Evolutionary conservation across 1,140 invertebrate species (phyloP).

Genomic region (Lordiphosa stackelbergi): DNA sequence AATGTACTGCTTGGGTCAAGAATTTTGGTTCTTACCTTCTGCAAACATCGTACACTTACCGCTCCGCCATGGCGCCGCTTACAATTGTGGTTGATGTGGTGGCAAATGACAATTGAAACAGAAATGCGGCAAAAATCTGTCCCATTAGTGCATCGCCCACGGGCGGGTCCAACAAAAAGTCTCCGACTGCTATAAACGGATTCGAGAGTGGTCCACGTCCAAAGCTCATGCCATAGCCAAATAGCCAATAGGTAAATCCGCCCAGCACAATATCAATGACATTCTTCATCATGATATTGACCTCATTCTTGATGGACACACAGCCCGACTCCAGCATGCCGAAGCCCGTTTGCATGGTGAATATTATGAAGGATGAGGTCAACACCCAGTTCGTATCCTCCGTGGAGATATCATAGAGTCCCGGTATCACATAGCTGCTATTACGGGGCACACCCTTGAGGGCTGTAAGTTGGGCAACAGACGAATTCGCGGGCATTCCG

Average conservation of each 20-base stretch:
- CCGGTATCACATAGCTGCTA: constrained; percentile 76
- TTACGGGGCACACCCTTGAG: constrained; percentile 56
- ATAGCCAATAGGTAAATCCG: constrained; percentile 93
- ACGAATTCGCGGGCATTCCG: constrained; percentile 48
- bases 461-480: constrained; percentile 44
- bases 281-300: constrained; percentile 99
- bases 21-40: too few species aligned
- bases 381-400: constrained; percentile 96
- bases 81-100: constrained; percentile 95
- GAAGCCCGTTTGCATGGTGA: constrained; percentile 98
- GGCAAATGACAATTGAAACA: constrained; percentile 93
- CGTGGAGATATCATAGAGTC: constrained; percentile 79
- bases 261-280: constrained; percentile 94
- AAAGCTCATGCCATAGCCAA: constrained; percentile 95
- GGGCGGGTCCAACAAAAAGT: constrained; percentile 84
- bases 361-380: constrained; percentile 95
- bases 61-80: constrained; percentile 92
- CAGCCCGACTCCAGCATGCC: constrained; percentile 95
- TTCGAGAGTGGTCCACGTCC: constrained; percentile 85
- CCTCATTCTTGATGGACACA: constrained; percentile 95
- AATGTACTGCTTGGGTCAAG: too few species aligned
- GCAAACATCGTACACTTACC: constrained; percentile 78
- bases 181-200: constrained; percentile 85
- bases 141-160: constrained; percentile 86
- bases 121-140: constrained; percentile 87